Evolutionary conservation across 2,113 vertebrate genomes (phyloP).

Genomic region (Condylura cristata): DNA sequence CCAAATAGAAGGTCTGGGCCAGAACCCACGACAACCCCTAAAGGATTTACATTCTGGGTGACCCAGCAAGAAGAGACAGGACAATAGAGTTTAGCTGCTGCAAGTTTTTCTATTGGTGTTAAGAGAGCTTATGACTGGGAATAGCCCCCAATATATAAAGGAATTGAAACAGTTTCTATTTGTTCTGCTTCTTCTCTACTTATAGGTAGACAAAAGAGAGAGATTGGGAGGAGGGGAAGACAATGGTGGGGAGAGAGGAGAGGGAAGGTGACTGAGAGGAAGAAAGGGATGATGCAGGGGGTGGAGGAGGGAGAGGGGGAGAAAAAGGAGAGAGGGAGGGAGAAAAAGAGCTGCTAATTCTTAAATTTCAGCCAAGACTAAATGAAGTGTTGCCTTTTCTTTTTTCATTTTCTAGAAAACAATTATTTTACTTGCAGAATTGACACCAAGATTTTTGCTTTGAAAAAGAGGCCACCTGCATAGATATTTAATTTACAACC

Average conservation of each 20-base stretch:
- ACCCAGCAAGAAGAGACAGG: background rate
- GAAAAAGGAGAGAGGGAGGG: background rate
- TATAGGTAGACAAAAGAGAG: background rate
- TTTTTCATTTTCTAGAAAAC: background rate
- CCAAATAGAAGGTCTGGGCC: background rate
- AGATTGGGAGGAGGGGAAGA: background rate
- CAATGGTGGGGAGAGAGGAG: rapidly evolving
- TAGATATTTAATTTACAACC: slow-evolving; percentile 56
- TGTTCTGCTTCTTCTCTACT: background rate
- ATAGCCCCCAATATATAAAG: background rate
- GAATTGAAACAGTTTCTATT: background rate
- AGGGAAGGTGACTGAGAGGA: too few species aligned
- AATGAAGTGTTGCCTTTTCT: background rate
- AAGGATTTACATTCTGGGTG: background rate
- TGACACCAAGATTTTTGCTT: background rate
- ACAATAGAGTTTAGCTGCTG: background rate
- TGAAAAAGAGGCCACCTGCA: slow-evolving; percentile 15
- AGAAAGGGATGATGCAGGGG: too few species aligned
- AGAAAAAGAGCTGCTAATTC: background rate
- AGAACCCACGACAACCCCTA: background rate
- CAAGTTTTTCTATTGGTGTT: background rate
- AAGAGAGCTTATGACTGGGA: background rate
- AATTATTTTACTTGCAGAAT: slow-evolving; percentile 52
- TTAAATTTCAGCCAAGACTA: slow-evolving; percentile 19
- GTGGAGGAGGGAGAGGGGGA: background rate